Conservation (phyloP, 1,140 invertebrate species). For the Hypsibius dujardini region DNA sequence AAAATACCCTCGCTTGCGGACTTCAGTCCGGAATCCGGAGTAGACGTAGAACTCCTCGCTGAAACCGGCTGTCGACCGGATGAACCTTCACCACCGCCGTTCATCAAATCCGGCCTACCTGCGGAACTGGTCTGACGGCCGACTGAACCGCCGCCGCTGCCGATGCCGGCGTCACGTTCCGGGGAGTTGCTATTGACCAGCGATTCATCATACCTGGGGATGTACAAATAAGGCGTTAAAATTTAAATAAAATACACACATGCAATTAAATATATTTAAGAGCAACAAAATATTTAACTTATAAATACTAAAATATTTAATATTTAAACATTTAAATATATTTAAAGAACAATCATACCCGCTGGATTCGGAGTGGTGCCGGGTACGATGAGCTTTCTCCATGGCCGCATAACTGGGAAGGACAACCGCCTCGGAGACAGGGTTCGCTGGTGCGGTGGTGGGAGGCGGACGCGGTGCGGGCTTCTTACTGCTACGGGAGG, state of each 20-base stretch:
- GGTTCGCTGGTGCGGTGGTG: neutral
- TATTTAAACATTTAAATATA: no score
- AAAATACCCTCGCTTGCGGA: neutral
- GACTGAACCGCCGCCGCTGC: neutral
- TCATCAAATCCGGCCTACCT: no score
- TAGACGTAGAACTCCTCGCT: constrained; percentile 4
- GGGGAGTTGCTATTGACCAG: constrained; percentile 46
- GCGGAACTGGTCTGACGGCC: neutral
- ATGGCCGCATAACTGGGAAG: constrained; percentile 17
- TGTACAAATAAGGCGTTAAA: no score
- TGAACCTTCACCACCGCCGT: neutral
- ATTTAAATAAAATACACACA: no score
- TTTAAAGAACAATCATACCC: constrained; percentile 36
- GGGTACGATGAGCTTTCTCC: constrained; percentile 21
- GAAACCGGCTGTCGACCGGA: neutral
- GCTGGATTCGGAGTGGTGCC: constrained; percentile 55
- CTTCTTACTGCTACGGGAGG: constrained; percentile 23
- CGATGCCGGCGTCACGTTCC: constrained; percentile 20
- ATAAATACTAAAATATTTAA: no score
- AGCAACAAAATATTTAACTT: no score
- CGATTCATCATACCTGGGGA: constrained; percentile 40
- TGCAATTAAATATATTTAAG: no score
- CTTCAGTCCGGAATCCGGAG: constrained; percentile 10
- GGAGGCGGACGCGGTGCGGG: constrained; percentile 27
- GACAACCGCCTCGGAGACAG: no score